Evolutionary conservation across 2,113 vertebrate genomes (phyloP).

Genomic region (Campylomormyrus tamandua): DNA sequence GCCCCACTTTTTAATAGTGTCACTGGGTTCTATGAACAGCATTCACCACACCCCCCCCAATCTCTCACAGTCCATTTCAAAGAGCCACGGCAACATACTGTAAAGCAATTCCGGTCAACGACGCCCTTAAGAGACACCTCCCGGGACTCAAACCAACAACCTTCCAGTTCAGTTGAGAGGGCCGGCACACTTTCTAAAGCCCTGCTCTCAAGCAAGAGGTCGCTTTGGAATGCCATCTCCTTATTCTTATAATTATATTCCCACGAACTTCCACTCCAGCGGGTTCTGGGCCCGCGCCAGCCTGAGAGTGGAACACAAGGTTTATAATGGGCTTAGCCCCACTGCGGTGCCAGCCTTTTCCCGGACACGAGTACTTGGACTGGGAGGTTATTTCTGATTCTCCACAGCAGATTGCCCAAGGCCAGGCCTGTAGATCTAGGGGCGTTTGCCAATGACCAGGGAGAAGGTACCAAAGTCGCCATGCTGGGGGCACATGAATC

Average conservation of each 20-base stretch:
- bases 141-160: neutral
- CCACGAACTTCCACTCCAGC: conserved; percentile 17
- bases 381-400: conserved; percentile 31
- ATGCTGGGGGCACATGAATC: conserved; percentile 12
- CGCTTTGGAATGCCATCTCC: neutral
- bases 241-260: conserved; percentile 1
- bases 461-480: conserved; percentile 10
- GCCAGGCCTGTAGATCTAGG: conserved; percentile 32
- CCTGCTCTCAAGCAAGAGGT: neutral
- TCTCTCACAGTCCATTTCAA: neutral
- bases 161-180: neutral
- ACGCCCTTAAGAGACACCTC: neutral
- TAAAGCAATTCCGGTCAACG: neutral
- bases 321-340: conserved; percentile 32
- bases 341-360: conserved; percentile 31
- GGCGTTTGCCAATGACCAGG: conserved; percentile 24
- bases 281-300: conserved; percentile 18
- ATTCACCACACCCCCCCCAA: neutral
- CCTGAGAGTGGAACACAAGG: conserved; percentile 26
- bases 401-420: conserved; percentile 33
- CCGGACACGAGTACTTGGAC: conserved; percentile 27
- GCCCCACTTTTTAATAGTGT: neutral
- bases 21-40: neutral
- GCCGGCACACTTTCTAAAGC: neutral
- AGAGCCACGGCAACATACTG: neutral